A percentile compares a stretch with the other conserved stretches of the same genome.
These are phyloP conservation scores for Otus sunia DNA, from an alignment of 2,113 vertebrate species.

Conservation along the genomic window DNA sequence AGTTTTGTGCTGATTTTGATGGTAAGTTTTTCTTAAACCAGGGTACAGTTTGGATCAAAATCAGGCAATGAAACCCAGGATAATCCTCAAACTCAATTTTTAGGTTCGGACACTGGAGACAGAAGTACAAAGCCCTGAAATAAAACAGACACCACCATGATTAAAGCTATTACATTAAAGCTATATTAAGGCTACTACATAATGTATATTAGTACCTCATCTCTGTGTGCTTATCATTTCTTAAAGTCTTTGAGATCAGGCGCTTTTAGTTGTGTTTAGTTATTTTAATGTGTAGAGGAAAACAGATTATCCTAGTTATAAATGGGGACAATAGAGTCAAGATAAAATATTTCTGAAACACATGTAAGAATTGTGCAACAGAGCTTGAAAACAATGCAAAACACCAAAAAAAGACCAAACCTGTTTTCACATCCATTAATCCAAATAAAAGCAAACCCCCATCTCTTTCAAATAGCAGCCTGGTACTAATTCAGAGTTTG, in stretches of 20 bases:
- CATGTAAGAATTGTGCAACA: neutral
- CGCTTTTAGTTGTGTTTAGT: neutral
- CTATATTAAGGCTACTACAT: neutral
- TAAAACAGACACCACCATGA: neutral
- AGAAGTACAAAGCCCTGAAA: neutral
- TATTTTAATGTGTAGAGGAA: neutral
- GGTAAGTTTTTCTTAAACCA: neutral
- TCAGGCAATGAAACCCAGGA: neutral
- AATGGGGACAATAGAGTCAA: neutral
- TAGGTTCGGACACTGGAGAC: neutral
- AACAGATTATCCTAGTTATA: neutral
- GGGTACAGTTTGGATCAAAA: neutral
- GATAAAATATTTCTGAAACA: neutral
- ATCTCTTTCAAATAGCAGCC: neutral
- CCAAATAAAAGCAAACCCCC: neutral
- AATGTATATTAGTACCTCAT: neutral
- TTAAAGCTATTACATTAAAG: neutral
- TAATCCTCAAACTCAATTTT: neutral
- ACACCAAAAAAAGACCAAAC: neutral
- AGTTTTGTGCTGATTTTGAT: neutral
- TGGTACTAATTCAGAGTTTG: neutral
- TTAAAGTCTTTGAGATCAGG: neutral
- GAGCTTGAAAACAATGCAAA: neutral
- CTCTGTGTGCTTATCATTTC: neutral
- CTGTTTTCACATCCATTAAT: neutral